Base-by-base conservation (phyloP, 1,140 invertebrate species). In the Yoshiicerus persimilis region DNA sequence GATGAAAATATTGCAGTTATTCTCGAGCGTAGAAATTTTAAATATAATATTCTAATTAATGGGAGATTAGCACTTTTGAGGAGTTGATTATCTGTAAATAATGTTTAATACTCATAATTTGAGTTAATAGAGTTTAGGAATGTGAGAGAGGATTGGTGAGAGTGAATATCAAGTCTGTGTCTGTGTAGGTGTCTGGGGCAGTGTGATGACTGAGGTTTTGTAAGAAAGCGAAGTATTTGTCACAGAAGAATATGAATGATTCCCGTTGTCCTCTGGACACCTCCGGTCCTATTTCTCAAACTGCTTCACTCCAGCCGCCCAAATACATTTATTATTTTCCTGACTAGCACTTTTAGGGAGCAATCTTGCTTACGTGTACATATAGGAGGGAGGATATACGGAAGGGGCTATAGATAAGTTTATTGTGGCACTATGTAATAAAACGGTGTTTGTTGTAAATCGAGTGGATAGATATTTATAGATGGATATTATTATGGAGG, bases 241-340 rank as follows among this genome's bases (percentile, higher is more conserved):
- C 85, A 66, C 30, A n/a, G 23, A 62, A 34, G 25, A 47, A 64
- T 86, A 86, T 86, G 85, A 86, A 47, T 86, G 85, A 86, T 86
- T 86, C 56, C 56, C 41, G 23, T 66, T 30, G 38, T 84, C 83
- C 83, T 84, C 39, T 39, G 25, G 25, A 84, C 83, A 84, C 83
- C 39, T 84, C 27, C 39, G 56, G 38, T 41, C 36, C 84, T 85
- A 85, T 85, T 85, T 85, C 84, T 85, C 39, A 85, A 85, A 85
- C 47, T 25, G 38, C 84, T 9, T 62, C 84, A 41, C 20, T 64
- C 30, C 36, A 66, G 25, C 85, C 62, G 62, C 56, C 25, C 23
- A 86, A 56, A 86, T 66, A 86, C 85, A 86, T 86, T 86, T 86
- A 86, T 86, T 86, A 86, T 47, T 41, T 27, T 2, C 27, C 27